A percentile compares a stretch with the other conserved stretches of the same genome.
These are phyloP conservation scores for Andrena praecox DNA, from an alignment of 2,888 invertebrate genomes.

Conservation along the genomic window DNA sequence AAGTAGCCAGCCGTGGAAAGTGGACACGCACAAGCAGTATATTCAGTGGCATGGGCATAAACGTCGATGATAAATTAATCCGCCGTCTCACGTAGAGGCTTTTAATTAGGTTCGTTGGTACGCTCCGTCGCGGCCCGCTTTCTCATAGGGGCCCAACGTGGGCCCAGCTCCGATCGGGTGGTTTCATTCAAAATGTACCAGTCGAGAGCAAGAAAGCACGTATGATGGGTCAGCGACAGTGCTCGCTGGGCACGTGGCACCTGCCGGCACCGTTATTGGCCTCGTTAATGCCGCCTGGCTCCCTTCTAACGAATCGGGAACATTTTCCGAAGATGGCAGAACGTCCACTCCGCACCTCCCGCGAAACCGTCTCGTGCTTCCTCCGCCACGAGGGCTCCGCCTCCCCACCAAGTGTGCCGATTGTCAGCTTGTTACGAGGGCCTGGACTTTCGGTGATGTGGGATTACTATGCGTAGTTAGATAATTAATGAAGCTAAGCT, in stretches of 20 bases:
- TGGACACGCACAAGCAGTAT: too few relatives aligned
- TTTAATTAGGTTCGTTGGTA: constrained; percentile 44
- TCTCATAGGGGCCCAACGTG: constrained; percentile 7
- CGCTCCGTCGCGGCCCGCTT: constrained; percentile 27
- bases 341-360: constrained; percentile 16
- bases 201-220: constrained; percentile 59
- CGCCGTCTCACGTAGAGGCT: not conserved
- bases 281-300: constrained; percentile 75
- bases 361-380: not conserved
- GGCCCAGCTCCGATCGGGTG: not conserved
- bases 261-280: constrained; percentile 80
- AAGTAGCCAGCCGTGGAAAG: too few relatives aligned
- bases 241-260: constrained; percentile 70
- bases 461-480: too few relatives aligned
- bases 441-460: too few relatives aligned
- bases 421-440: not conserved
- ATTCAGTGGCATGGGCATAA: not conserved
- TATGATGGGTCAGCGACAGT: constrained; percentile 49
- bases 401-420: not conserved
- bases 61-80: constrained; percentile 35
- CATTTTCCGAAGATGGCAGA: constrained; percentile 62
- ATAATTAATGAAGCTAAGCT: too few relatives aligned
- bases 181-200: constrained; percentile 52
- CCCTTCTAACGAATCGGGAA: constrained; percentile 73
- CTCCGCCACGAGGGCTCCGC: not conserved